Conservation (phyloP, 2,888 invertebrate genomes). For the Rapana venosa region DNA sequence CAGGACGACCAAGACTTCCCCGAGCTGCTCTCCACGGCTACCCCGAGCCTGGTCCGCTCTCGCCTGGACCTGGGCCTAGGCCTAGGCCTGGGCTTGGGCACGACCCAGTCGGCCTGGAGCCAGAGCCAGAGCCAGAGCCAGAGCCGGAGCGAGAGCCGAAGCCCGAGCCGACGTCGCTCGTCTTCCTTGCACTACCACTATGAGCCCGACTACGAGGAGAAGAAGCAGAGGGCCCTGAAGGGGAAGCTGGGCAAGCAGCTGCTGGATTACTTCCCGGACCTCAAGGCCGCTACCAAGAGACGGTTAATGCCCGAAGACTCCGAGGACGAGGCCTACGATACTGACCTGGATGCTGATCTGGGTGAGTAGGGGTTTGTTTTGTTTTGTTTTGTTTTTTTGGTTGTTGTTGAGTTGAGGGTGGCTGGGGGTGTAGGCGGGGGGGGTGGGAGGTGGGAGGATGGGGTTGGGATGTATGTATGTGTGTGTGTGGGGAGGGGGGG, state of each 20-base stretch:
- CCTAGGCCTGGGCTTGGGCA: neutral
- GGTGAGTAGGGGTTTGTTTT: conserved; percentile 39
- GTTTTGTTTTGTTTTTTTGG: too few species aligned
- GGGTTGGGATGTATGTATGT: too few species aligned
- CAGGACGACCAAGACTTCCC: neutral
- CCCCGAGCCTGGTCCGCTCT: neutral
- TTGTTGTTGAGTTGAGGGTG: too few species aligned
- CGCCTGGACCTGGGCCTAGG: neutral
- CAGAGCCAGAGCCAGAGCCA: neutral
- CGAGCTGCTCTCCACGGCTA: neutral
- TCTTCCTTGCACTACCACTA: neutral
- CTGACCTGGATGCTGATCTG: conserved; percentile 54
- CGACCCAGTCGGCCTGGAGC: conserved; percentile 17
- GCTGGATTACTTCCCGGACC: conserved; percentile 51
- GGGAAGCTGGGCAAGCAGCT: conserved; percentile 50
- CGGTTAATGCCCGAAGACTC: conserved; percentile 33
- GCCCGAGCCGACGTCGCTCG: neutral
- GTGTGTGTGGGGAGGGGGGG: too few species aligned
- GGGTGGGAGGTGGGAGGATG: too few species aligned
- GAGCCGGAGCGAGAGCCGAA: neutral
- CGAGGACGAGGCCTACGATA: conserved; percentile 54
- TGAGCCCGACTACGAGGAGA: conserved; percentile 48
- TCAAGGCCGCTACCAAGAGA: conserved; percentile 41
- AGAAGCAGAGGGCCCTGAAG: conserved; percentile 51
- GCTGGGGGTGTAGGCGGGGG: too few species aligned